Evolutionary conservation across 2,888 invertebrate genomes (phyloP), one percentile per base, ranked within the genome.

Genomic region (Caenorhabditis becei): DNA sequence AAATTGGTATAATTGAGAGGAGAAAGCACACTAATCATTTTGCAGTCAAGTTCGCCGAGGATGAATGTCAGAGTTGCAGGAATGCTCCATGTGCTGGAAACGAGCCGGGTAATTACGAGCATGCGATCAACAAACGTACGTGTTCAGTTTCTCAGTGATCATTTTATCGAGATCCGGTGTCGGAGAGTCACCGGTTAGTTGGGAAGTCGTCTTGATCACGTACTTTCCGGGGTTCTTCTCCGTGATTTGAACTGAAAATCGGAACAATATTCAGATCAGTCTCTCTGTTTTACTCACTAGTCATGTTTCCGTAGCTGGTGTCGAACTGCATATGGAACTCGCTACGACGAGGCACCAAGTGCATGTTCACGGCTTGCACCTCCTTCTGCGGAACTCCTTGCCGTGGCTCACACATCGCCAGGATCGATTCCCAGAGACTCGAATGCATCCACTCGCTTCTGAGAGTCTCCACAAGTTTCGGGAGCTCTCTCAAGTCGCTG

Each of bases 381-480:
- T 35, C 28, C 26, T 58, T 70, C n/a, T 69, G 35, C 7, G 5
- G n/a, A 11, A 32, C 14, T 24, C 23, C 37, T 65, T 54, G 51
- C n/a, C 37, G 14, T 18, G 62, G 32, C 51, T 54, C 75, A n/a
- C 80, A 78, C 78, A 79, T 77, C 11, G 80, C 74, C n/a, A 83
- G n/a, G 23, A 85, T 56, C 2, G 82, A 82, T 37, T 80, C 81
- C 85, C 85, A 85, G 1, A 83, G 44, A 63, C 71, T 81, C 14
- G 80, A 69, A 58, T 83, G 83, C 77, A 66, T 80, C 54, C 75
- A 70, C 58, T 85, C 83, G 26, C 80, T 71, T 53, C 85, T 54
- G 7, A 85, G 35, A 5, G 37, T 69, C 35, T 72, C 66, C 1
- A 63, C 35, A 4, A 85, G 58, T 51, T 82, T 77, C 7, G 72